A percentile compares a stretch with the other conserved stretches of the same genome.
Evolutionary conservation across 23 tunicate genomes (phyloP).

Genomic region (Trididemnum miniatum): DNA sequence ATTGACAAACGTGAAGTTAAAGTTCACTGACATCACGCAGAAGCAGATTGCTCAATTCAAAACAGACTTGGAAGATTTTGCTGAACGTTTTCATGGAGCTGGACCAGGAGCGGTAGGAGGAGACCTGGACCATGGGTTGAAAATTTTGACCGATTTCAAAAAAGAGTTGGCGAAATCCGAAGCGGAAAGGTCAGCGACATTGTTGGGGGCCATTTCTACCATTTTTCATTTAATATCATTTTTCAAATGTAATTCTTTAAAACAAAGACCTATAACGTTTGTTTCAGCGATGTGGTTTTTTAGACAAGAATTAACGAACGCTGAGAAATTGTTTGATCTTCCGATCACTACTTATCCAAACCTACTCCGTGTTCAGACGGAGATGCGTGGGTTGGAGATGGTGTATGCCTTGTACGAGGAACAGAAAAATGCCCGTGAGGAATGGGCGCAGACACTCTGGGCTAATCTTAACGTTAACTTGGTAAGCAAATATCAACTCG

Average conservation of each 20-base stretch:
- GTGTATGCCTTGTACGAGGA: slow-evolving; percentile 78
- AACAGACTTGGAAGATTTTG: slow-evolving; percentile 55
- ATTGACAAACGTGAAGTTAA: slow-evolving; percentile 81
- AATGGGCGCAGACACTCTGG: slow-evolving; percentile 98
- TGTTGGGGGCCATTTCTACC: no score
- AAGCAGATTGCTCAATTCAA: slow-evolving; percentile 79
- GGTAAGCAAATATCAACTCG: no score
- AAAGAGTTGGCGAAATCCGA: slow-evolving; percentile 75
- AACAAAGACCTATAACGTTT: no score
- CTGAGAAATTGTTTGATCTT: slow-evolving; percentile 93
- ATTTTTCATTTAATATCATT: no score
- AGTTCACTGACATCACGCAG: slow-evolving; percentile 89
- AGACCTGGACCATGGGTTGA: slow-evolving; percentile 83
- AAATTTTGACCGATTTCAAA: slow-evolving; percentile 74
- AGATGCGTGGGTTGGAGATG: slow-evolving; percentile 88
- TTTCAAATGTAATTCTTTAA: no score
- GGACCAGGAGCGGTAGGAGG: slow-evolving; percentile 93
- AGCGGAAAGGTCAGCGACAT: slow-evolving; percentile 57
- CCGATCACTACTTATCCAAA: slow-evolving; percentile 89
- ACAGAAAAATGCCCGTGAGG: slow-evolving; percentile 91
- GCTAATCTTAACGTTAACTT: slow-evolving; percentile 87
- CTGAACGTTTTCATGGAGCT: slow-evolving; percentile 51
- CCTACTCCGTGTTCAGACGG: slow-evolving; percentile 67
- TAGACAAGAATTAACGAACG: slow-evolving; percentile 94
- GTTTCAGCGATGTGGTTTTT: no score